A percentile compares a stretch with the other conserved stretches of the same genome.
These are phyloP conservation scores for Caenorhabditis uteleia DNA, from an alignment of 2,888 invertebrate species.

Conservation along the genomic window DNA sequence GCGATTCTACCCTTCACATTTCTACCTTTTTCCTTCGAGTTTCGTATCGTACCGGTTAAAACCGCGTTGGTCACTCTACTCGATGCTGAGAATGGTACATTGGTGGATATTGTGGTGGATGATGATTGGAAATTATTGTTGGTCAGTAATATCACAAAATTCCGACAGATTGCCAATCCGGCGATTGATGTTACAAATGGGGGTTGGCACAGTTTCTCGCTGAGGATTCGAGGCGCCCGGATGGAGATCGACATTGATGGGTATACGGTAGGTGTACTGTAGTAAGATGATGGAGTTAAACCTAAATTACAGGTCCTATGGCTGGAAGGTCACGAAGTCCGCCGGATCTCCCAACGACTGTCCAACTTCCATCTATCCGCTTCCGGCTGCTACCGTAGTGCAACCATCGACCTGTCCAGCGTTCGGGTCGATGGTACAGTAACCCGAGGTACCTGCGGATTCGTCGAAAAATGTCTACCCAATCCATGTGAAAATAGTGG, in stretches of 20 bases:
- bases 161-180: conserved; percentile 60
- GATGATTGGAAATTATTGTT: conserved; percentile 44
- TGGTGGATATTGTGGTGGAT: conserved; percentile 51
- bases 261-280: too few species aligned
- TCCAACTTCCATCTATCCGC: conserved; percentile 55
- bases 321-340: conserved; percentile 62
- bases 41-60: conserved; percentile 52
- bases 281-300: conserved; percentile 3
- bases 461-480: conserved; percentile 59
- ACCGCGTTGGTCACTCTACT: conserved; percentile 49
- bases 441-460: conserved; percentile 48
- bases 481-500: conserved; percentile 65
- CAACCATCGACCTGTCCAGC: conserved; percentile 60
- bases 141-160: conserved; percentile 56
- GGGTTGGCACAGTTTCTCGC: conserved; percentile 62
- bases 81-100: conserved; percentile 58
- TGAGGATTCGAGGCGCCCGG: conserved; percentile 62
- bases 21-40: conserved; percentile 66
- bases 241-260: conserved; percentile 67
- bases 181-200: conserved; percentile 57
- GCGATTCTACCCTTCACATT: conserved; percentile 64
- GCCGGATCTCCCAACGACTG: conserved; percentile 50
- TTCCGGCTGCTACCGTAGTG: conserved; percentile 62
- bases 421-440: conserved; percentile 53
- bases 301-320: conserved; percentile 45